Conservation (phyloP, 2,888 invertebrate species). For the Eupithecia pulchellata region DNA sequence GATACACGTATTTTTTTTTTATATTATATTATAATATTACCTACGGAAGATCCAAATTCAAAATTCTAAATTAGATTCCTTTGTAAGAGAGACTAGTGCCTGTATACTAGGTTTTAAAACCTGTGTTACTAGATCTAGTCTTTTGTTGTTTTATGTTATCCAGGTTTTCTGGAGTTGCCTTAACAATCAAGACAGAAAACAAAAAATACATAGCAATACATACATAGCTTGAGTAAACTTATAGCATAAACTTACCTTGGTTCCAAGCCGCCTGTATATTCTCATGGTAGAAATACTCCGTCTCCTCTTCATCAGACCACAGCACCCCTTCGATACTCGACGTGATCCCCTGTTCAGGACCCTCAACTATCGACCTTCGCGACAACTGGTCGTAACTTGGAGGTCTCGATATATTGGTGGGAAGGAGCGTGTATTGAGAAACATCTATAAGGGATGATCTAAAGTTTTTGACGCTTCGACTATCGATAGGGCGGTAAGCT, state of each 20-base stretch:
- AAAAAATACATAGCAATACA: background rate
- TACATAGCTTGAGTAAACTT: background rate
- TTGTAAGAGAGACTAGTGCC: no score
- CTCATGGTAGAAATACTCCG: slow-evolving; percentile 82
- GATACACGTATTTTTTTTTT: no score
- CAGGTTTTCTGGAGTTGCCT: background rate
- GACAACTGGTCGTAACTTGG: slow-evolving; percentile 81
- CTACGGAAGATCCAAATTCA: no score
- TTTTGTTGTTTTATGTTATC: no score
- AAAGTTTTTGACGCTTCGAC: slow-evolving; percentile 78
- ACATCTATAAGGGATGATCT: slow-evolving; percentile 76
- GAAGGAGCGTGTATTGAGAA: slow-evolving; percentile 59
- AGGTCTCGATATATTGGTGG: slow-evolving; percentile 60
- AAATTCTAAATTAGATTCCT: no score
- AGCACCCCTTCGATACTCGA: slow-evolving; percentile 83
- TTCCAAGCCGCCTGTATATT: slow-evolving; percentile 81
- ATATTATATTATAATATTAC: no score
- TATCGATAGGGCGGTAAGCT: slow-evolving; percentile 76
- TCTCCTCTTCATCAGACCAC: slow-evolving; percentile 84
- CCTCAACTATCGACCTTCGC: slow-evolving; percentile 75
- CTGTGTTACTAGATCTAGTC: no score
- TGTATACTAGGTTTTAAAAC: no score
- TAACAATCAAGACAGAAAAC: no score
- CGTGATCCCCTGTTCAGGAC: slow-evolving; percentile 72
- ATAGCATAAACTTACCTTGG: slow-evolving; percentile 67